Base-by-base conservation (phyloP, 2,113 vertebrate species). In the Hemichromis elongatus region DNA sequence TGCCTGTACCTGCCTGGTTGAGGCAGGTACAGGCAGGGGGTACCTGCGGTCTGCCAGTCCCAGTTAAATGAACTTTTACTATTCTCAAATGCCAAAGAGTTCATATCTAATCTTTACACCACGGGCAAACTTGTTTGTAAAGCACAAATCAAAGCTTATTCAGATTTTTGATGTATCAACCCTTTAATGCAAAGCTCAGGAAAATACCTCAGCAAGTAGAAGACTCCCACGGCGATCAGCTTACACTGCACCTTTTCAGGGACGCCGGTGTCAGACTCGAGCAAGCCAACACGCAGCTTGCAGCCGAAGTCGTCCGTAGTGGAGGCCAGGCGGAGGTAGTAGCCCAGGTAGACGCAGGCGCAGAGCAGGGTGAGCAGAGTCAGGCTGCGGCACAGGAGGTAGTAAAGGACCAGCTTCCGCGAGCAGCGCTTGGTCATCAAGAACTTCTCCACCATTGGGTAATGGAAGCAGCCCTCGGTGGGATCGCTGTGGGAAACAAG, bases 381-480 rank as follows among this genome's bases (percentile, higher is more conserved):
- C 56, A 98, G 90, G 42, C 94, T 73, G 12, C 97, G 96, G 81
- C 98, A 98, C 66, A 94, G 59, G 56, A 99, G 86, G 85, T 99
- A 99, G 81, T 96, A 96, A 11, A 93, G 6, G 42, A 99, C 93
- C 82, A 99, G 90, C 30, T 50, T 86, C 18, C 56, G 92, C 0
- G 97, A 97, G 79, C 59, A 92, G 24, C 96, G 96, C 91, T 99
- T 99, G 0, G 98, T 98, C 94, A 96, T 97, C 94, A 99, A 93
- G 80, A 99, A 99, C 92, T 98, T 97, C 87, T 99, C 98, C 94
- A 99, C 97, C 79, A 99, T 95, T 2, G 99, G 98, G 84, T 98
- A 99, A 45, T 97, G 97, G 82, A 98, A 98, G 84, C 96, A 94
- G 90, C 95, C 97, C 85, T 98, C 98, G 0, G 96, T 95, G 8